These are phyloP conservation scores for Vimba vimba DNA, from an alignment of 2,113 vertebrate genomes.

Conservation along the genomic window DNA sequence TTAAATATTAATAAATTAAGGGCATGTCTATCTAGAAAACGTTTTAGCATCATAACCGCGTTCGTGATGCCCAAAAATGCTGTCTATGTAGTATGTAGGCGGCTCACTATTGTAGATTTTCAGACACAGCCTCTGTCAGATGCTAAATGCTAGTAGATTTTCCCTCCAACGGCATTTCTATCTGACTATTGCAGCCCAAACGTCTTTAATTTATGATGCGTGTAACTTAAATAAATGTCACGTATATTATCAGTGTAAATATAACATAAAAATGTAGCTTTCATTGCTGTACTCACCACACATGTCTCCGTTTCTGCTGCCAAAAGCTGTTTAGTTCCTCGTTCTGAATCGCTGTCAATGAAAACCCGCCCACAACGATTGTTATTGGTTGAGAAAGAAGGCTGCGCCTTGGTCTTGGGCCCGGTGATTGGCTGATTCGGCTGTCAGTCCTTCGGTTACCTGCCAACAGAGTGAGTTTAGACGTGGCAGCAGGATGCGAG, in stretches of 20 bases:
- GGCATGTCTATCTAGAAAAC: neutral
- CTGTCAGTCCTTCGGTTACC: constrained; percentile 56
- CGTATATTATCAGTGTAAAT: neutral
- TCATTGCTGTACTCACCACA: constrained; percentile 75
- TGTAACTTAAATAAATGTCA: neutral
- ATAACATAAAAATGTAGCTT: neutral
- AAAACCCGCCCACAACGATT: constrained; percentile 38
- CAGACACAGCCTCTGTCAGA: neutral
- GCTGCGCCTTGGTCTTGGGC: neutral
- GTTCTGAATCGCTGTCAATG: constrained; percentile 56
- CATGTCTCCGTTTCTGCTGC: constrained; percentile 69
- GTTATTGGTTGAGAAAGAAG: constrained; percentile 48
- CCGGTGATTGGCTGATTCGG: constrained; percentile 64
- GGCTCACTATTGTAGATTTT: neutral
- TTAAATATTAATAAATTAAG: too few species aligned
- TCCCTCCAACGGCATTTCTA: neutral
- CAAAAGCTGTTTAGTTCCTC: constrained; percentile 56
- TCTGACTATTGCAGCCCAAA: neutral
- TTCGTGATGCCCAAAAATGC: neutral
- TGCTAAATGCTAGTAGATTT: constrained; percentile 33
- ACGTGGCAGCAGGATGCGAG: constrained; percentile 77
- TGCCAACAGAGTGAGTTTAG: constrained; percentile 59
- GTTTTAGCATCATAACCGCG: neutral
- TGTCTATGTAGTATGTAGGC: neutral
- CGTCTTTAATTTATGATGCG: neutral